Percentiles rank a stretch among this genome's conserved stretches.
These are phyloP conservation scores for Chloroceryle inda DNA, from an alignment of 2,797 vertebrate species.

Conservation along the genomic window DNA sequence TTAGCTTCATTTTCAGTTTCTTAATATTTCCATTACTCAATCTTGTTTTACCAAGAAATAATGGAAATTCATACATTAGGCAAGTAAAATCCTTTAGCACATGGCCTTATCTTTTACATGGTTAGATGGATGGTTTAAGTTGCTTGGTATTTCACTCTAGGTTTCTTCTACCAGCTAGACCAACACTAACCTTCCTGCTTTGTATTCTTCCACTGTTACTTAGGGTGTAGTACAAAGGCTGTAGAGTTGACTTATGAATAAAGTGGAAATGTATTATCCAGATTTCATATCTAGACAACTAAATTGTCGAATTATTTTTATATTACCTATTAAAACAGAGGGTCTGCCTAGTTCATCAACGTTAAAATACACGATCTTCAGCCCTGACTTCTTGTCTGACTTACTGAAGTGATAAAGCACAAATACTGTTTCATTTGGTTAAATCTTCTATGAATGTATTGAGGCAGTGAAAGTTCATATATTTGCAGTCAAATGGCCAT, in stretches of 20 bases:
- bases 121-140: neutral
- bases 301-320: neutral
- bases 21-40: neutral
- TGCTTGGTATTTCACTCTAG: neutral
- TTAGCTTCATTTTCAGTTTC: slow-evolving; percentile 13
- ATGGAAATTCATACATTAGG: neutral
- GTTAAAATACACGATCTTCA: neutral
- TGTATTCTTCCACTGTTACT: neutral
- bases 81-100: neutral
- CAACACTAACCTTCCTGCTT: neutral
- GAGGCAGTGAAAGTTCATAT: neutral
- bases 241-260: neutral
- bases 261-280: neutral
- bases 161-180: neutral
- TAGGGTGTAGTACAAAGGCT: neutral
- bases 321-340: neutral
- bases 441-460: neutral
- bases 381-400: neutral
- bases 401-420: neutral
- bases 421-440: neutral
- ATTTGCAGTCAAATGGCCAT: slow-evolving; percentile 16
- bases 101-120: neutral
- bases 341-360: neutral
- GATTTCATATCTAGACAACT: neutral
- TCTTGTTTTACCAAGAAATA: neutral